A percentile compares a stretch with the other conserved stretches of the same genome.
Evolutionary conservation across 1,140 invertebrate genomes (phyloP).

Genomic region (Plutomurus gul): DNA sequence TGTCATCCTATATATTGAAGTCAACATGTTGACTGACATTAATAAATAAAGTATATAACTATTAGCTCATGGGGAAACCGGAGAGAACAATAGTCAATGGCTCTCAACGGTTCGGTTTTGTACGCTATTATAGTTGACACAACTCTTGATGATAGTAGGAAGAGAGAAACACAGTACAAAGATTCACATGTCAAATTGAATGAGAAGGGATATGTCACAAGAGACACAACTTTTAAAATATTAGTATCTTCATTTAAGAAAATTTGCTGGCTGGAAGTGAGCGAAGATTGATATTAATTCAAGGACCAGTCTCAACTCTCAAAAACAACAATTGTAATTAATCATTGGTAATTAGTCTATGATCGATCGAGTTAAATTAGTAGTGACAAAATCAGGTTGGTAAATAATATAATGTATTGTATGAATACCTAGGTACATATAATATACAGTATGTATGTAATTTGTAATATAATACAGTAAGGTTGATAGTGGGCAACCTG

Average conservation of each 20-base stretch:
- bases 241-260: neutral
- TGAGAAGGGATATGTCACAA: neutral
- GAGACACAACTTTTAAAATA: neutral
- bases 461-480: neutral
- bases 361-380: neutral
- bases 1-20: neutral
- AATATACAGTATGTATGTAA: neutral
- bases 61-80: neutral
- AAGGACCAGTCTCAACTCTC: constrained; percentile 7
- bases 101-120: neutral
- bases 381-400: neutral
- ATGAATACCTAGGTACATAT: neutral
- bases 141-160: neutral
- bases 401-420: neutral
- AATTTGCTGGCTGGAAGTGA: neutral
- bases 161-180: constrained; percentile 1
- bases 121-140: neutral
- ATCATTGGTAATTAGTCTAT: constrained; percentile 7
- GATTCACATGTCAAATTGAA: neutral
- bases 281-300: constrained; percentile 5
- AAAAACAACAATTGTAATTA: constrained; percentile 1
- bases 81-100: neutral
- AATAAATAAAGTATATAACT: neutral
- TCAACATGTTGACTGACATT: neutral
- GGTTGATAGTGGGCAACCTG: neutral